Percentiles rank a stretch among this genome's conserved stretches.
Conservation (phyloP, 2,888 invertebrate species). For the Herminia tarsipennalis region DNA sequence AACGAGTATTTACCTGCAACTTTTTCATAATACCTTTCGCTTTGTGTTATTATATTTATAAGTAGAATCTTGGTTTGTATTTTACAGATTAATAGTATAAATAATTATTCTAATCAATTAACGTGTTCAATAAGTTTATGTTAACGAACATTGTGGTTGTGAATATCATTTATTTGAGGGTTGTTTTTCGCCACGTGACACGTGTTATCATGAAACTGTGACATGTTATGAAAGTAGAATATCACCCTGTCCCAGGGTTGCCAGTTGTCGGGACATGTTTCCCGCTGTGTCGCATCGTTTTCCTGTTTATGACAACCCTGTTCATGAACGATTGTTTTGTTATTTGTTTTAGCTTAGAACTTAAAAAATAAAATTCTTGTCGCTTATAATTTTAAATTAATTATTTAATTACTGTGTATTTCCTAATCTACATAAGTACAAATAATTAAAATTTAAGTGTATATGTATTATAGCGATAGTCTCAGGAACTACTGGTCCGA, state of each 20-base stretch:
- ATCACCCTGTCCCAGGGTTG: constrained; percentile 50
- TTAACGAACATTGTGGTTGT: constrained; percentile 31
- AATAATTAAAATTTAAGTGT: too few species aligned
- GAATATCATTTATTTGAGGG: constrained; percentile 29
- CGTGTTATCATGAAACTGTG: constrained; percentile 59
- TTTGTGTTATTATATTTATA: too few species aligned
- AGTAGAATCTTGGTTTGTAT: too few species aligned
- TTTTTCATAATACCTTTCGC: too few species aligned
- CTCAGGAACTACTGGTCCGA: too few species aligned
- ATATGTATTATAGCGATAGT: too few species aligned
- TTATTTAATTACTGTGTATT: too few species aligned
- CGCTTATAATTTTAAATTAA: too few species aligned
- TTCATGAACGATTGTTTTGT: constrained; percentile 56
- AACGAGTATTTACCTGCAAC: constrained; percentile 2
- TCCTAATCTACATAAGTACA: too few species aligned
- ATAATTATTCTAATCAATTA: too few species aligned
- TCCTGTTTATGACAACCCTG: constrained; percentile 71
- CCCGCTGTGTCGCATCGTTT: constrained; percentile 51
- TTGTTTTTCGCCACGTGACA: constrained; percentile 57
- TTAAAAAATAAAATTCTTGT: constrained; percentile 30
- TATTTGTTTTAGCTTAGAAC: constrained; percentile 46
- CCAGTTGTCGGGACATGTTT: constrained; percentile 36
- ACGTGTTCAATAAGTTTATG: too few species aligned
- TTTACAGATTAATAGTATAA: too few species aligned
- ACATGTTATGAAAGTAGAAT: constrained; percentile 61